Percentiles rank a stretch among this genome's conserved stretches.
Conservation (phyloP, 1,140 invertebrate genomes). For the Bombus superbus region DNA sequence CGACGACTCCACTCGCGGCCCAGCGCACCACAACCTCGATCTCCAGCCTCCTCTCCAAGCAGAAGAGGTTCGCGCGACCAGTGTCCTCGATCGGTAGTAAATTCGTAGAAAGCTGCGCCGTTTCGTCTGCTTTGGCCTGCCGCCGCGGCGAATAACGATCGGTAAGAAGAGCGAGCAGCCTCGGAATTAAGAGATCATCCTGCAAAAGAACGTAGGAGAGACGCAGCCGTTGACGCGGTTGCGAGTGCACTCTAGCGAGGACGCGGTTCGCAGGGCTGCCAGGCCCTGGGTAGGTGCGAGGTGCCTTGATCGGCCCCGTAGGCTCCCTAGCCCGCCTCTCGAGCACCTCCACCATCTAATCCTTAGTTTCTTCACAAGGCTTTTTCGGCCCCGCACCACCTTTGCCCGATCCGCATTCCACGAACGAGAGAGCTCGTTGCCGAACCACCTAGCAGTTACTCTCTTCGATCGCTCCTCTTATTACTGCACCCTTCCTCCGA, state of each 20-base stretch:
- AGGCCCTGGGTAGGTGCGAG: constrained; percentile 74
- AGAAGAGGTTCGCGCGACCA: not conserved
- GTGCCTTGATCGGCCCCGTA: constrained; percentile 79
- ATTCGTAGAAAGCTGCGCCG: not conserved
- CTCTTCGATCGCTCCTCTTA: not conserved
- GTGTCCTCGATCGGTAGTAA: not conserved
- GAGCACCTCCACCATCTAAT: constrained; percentile 81
- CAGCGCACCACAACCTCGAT: not conserved
- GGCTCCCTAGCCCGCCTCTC: constrained; percentile 78
- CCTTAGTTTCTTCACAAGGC: constrained; percentile 70
- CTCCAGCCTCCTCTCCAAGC: not conserved
- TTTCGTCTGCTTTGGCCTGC: too few relatives aligned
- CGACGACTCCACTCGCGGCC: not conserved
- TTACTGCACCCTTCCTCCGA: too few relatives aligned
- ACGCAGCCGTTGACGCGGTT: constrained; percentile 7
- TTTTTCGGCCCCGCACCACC: constrained; percentile 57
- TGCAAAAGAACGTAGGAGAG: not conserved
- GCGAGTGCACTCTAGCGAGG: constrained; percentile 35
- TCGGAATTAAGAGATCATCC: constrained; percentile 12
- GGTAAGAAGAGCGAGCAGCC: not conserved
- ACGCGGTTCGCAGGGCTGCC: constrained; percentile 53
- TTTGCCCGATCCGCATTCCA: not conserved
- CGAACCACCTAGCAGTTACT: not conserved
- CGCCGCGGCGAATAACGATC: not conserved
- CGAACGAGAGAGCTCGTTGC: not conserved